These are phyloP conservation scores for Zosterops borbonicus DNA, from an alignment of 2,113 vertebrate genomes.

Conservation along the genomic window DNA sequence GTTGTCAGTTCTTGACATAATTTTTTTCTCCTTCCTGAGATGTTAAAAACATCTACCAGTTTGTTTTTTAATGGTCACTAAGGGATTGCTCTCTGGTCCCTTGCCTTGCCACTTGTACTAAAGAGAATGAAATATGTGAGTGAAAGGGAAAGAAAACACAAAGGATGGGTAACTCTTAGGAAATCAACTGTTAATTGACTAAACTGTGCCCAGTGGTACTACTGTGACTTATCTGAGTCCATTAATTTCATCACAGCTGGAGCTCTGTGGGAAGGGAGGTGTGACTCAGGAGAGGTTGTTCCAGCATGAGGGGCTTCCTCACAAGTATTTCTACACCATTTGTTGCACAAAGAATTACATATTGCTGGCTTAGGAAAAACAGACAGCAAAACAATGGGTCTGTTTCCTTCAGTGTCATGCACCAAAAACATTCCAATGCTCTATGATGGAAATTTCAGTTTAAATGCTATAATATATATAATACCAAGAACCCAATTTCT, in stretches of 20 bases:
- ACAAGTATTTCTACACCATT: not conserved
- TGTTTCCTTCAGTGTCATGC: not conserved
- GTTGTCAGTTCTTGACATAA: not conserved
- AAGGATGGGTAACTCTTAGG: not conserved
- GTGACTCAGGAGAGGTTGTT: not conserved
- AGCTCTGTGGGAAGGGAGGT: not conserved
- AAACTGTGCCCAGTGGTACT: not conserved
- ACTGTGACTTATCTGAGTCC: not conserved
- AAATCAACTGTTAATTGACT: not conserved
- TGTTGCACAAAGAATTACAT: not conserved
- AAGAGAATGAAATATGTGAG: not conserved
- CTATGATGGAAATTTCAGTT: not conserved
- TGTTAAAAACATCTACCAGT: not conserved
- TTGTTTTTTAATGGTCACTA: not conserved
- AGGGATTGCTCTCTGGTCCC: not conserved
- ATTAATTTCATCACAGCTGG: not conserved
- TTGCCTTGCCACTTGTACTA: not conserved
- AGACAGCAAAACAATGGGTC: not conserved
- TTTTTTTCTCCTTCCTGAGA: not conserved
- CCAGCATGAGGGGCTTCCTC: not conserved
- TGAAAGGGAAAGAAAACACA: not conserved
- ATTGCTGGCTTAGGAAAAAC: not conserved
- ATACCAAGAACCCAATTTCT: not conserved
- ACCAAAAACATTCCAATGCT: not conserved
- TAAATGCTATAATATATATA: not conserved